A percentile compares a stretch with the other conserved stretches of the same genome.
Evolutionary conservation across 30 jellyfish, hydroid and myxozoan species (phyloP).

Genomic region (Phacellophora camtschatica): DNA sequence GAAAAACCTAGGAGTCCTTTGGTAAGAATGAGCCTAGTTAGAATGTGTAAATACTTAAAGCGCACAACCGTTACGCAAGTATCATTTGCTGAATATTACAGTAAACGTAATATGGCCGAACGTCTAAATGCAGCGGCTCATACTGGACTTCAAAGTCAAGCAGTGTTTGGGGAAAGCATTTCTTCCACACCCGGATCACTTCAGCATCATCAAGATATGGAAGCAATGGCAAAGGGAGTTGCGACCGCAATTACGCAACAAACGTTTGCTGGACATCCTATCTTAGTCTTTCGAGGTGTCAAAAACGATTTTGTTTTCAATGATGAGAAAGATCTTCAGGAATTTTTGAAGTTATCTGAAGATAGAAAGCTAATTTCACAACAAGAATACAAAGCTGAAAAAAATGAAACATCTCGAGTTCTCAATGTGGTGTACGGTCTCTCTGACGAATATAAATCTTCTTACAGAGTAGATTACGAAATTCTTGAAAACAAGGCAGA

Average conservation of each 20-base stretch:
- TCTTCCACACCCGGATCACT: not conserved
- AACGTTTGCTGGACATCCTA: not conserved
- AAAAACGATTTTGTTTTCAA: not conserved
- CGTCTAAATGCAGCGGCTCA: not conserved
- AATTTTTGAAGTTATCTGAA: not conserved
- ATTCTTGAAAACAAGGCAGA: not conserved
- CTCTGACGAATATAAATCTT: not conserved
- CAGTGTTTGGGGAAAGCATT: not conserved
- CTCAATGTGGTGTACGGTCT: not conserved
- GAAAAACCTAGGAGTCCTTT: not conserved
- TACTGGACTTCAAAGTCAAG: not conserved
- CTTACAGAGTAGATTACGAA: not conserved
- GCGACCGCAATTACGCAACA: not conserved
- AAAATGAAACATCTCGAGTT: not conserved
- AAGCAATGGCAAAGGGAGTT: slow-evolving; percentile 8
- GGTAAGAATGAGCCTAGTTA: not conserved
- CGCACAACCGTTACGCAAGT: not conserved
- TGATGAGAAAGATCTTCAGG: not conserved
- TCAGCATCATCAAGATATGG: slow-evolving; percentile 2
- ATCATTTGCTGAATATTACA: slow-evolving; percentile 13
- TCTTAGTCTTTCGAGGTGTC: not conserved
- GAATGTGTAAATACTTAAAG: not conserved
- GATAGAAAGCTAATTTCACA: not conserved
- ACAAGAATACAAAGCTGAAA: not conserved
- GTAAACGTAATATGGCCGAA: not conserved